Evolutionary conservation across 2,797 vertebrate genomes (phyloP), one percentile per base, ranked within the genome.

Genomic region (Babyrousa celebensis): DNA sequence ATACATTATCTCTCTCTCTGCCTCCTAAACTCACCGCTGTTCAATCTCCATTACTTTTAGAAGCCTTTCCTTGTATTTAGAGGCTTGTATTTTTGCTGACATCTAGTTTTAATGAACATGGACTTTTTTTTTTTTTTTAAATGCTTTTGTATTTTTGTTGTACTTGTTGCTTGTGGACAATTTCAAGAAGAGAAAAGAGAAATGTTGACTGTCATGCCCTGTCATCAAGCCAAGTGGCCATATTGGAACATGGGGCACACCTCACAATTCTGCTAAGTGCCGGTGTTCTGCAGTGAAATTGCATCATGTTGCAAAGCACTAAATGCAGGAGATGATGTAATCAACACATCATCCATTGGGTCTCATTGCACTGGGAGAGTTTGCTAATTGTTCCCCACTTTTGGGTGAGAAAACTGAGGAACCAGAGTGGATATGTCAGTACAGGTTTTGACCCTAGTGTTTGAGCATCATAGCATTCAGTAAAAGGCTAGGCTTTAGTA

Each of bases 131-230:
- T 36, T 36, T 36, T 36, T 36, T 36, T 36, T 36, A 36, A 36
- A 78, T 0, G 0, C 1, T 79, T 91, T 48, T 68, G 25, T 25
- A 54, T 74, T 71, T 62, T 72, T 48, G 36, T 79, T 56, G 25
- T 86, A 89, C 25, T 71, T 91, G 17, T 86, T 93, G 71, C 90
- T 79, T 95, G 56, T 79, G 71, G 16, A 68, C 40, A 84, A 68
- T 79, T 91, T 71, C 29, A 77, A 89, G 60, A 65, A 97, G 86
- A 95, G 74, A 70, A 78, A 85, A 90, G 78, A 72, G 70, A 78
- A 80, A 88, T 43, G 32, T 36, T 72, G 62, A 48, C 32, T 93
- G 80, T 56, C 8, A 16, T 36, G 71, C 40, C 75, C 58, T 48
- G 23, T 75, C 4, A 10, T 93, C 75, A 95, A 95, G 79, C 52